Base-by-base conservation (phyloP, 2,888 invertebrate species). In the Hypena proboscidalis region DNA sequence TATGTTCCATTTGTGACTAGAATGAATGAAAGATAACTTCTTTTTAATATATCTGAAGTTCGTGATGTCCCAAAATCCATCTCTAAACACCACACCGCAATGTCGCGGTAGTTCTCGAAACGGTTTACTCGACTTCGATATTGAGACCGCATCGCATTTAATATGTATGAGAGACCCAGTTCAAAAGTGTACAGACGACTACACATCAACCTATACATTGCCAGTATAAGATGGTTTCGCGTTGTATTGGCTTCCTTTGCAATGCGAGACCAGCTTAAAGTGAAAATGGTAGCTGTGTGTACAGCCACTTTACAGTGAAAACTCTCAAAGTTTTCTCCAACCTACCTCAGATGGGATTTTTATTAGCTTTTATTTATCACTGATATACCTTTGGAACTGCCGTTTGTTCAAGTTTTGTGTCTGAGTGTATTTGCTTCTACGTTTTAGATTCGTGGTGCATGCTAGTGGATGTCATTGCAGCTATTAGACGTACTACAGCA, bases 321-420 rank as follows among this genome's bases (percentile, higher is more conserved):
- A 57, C 55, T 62, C 57, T 46, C 32, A 54, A 60, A 64, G 47
- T 64, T 64, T 23, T 50, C 25, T 47, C 27, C 47, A 45, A 53
- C 51, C 52, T 57, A 45, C 33, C 33, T 42, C 33, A 42, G 39
- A 62, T 65, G 47, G 67, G 50, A 59, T 58, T 72, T 71, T 72
- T 70, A 70, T 70, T 69, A 62, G 54, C 58, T 59, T 56, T 63
- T 72, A 68, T 68, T 65, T 70, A 66, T 65, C 64, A 57, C 44
- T 49, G 48, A 46, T 49, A 42, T 44, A 57, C 40, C 37, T 49
- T 64, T 56, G 36, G 53, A 47, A 35, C 47, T 33, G 39, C 13
- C 32, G 33, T 43, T 30, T 30, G 35, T 48, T 27, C 33, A 44
- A 60, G 10, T 43, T 49, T 51, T 21, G 22, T 32, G 11, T 23